Conservation (phyloP, 1,140 invertebrate genomes). For the Cecropterus lyciades region DNA sequence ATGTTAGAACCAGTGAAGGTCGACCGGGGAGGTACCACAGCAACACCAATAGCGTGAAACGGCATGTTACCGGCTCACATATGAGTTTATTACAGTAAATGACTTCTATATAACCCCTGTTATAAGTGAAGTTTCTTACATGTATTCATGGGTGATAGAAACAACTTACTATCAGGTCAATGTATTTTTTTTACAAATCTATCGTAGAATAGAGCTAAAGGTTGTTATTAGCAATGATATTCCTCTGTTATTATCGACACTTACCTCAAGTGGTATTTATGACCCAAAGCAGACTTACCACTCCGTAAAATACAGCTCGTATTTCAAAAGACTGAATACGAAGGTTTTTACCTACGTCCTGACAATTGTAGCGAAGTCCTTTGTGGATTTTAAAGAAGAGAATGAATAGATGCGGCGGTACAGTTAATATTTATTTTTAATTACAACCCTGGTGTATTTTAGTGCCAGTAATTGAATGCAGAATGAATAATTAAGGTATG, state of each 20-base stretch:
- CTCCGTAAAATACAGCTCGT: neutral
- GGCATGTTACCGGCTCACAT: no score
- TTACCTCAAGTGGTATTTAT: neutral
- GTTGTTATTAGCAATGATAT: no score
- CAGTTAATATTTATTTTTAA: conserved; percentile 57
- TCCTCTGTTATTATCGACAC: neutral
- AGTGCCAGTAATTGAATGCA: conserved; percentile 22
- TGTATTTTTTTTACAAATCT: no score
- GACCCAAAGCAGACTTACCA: neutral
- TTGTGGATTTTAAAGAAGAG: conserved; percentile 51
- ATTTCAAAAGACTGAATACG: conserved; percentile 3
- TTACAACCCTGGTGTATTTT: conserved; percentile 37
- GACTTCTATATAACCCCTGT: no score
- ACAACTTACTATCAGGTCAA: no score
- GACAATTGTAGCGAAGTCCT: conserved; percentile 45
- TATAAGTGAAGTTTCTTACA: no score
- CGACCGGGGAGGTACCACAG: no score
- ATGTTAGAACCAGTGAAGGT: no score
- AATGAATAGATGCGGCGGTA: conserved; percentile 47
- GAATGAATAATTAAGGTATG: neutral
- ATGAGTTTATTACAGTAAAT: no score
- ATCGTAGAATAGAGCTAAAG: no score
- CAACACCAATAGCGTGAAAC: no score
- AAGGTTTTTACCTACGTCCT: conserved; percentile 22
- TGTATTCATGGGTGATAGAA: no score